Evolutionary conservation across 2,888 invertebrate genomes (phyloP).

Genomic region (Nephrotoma guestfalica): DNA sequence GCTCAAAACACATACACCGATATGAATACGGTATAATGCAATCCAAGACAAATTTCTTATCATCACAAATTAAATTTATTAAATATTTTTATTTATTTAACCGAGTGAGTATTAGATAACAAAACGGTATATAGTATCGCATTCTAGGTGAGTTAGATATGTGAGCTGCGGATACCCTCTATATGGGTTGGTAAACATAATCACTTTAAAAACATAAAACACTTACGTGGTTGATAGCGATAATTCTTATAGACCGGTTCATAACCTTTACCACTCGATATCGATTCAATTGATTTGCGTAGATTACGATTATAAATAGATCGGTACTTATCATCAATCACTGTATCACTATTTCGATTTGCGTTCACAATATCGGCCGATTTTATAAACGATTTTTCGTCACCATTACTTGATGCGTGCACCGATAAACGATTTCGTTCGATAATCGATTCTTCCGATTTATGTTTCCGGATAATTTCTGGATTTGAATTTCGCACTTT

Average conservation of each 20-base stretch:
- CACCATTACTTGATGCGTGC: neutral
- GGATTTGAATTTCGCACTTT: neutral
- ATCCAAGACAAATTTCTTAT: neutral
- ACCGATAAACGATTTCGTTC: neutral
- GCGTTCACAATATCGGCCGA: neutral
- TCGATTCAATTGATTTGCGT: neutral
- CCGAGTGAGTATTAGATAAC: neutral
- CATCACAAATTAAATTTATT: neutral
- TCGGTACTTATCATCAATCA: neutral
- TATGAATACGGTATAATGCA: neutral
- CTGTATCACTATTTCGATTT: neutral
- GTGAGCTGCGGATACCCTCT: neutral
- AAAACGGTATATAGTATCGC: neutral
- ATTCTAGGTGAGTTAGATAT: neutral
- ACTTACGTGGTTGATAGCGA: conserved; percentile 1
- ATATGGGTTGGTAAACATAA: neutral
- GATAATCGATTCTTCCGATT: neutral
- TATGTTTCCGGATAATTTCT: neutral
- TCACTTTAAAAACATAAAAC: neutral
- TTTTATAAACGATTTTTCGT: neutral
- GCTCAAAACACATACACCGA: neutral
- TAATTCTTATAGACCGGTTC: neutral
- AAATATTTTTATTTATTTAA: neutral
- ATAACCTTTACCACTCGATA: neutral
- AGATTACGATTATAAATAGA: neutral